A percentile compares a stretch with the other conserved stretches of the same genome.
These are phyloP conservation scores for Urocitellus parryii DNA, from an alignment of 2,113 vertebrate genomes.

Conservation along the genomic window DNA sequence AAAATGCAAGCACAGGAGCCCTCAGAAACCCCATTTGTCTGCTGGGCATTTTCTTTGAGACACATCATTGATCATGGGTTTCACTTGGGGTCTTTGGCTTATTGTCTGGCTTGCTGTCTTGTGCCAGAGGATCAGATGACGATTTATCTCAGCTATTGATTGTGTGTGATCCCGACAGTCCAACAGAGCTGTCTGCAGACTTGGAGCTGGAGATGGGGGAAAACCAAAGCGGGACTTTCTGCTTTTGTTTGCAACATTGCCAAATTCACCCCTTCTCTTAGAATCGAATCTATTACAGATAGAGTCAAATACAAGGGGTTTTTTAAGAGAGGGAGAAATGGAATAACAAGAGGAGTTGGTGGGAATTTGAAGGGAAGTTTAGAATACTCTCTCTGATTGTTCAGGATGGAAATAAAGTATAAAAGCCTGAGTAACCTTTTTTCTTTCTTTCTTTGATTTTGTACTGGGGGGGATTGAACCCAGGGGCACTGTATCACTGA, in stretches of 20 bases:
- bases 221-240: background rate
- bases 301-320: background rate
- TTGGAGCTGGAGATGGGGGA: background rate
- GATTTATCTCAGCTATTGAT: background rate
- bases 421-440: background rate
- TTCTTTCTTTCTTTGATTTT: background rate
- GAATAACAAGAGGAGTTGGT: background rate
- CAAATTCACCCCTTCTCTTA: background rate
- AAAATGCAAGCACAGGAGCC: constrained; percentile 51
- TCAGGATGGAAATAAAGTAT: background rate
- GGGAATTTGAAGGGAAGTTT: background rate
- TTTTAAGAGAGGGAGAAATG: background rate
- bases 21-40: background rate
- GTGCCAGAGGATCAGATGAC: constrained; percentile 8
- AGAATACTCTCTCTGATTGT: background rate
- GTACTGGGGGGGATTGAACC: no score
- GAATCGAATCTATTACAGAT: background rate
- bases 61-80: constrained; percentile 66
- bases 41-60: constrained; percentile 65
- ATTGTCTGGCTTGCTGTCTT: constrained; percentile 64
- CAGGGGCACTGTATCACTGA: no score
- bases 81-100: constrained; percentile 76
- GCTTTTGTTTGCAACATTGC: background rate
- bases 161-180: background rate
- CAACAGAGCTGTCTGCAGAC: background rate